A percentile compares a stretch with the other conserved stretches of the same genome.
Evolutionary conservation across 1,140 invertebrate genomes (phyloP).

Genomic region (Neelides sp.): DNA sequence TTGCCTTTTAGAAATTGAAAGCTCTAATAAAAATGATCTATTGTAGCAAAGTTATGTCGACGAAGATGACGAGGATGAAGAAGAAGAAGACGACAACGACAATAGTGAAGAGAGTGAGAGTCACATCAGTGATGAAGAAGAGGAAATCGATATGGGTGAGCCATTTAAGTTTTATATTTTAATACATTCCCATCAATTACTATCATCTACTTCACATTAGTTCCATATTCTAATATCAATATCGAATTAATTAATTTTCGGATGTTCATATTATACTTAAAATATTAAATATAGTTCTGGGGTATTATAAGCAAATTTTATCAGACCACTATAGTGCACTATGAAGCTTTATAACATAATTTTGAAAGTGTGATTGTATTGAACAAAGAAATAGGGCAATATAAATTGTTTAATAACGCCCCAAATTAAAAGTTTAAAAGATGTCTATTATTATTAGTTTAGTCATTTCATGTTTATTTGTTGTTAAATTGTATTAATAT

Average conservation of each 20-base stretch:
- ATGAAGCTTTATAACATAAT: too few species aligned
- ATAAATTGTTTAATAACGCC: too few species aligned
- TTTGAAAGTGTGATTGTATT: too few species aligned
- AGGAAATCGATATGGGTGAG: constrained; percentile 24
- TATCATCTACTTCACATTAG: constrained; percentile 13
- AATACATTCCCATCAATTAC: constrained; percentile 13
- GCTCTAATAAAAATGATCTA: neutral
- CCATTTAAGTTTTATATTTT: too few species aligned
- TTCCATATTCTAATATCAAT: constrained; percentile 10
- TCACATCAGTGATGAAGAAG: constrained; percentile 25
- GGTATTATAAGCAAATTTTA: neutral
- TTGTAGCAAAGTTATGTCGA: neutral
- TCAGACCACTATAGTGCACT: neutral
- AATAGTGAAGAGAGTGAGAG: constrained; percentile 27
- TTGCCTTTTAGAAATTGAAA: neutral
- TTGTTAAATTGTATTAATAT: too few species aligned
- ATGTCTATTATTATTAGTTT: too few species aligned
- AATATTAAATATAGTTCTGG: too few species aligned
- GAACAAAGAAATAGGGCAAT: too few species aligned
- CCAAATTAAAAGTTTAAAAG: too few species aligned
- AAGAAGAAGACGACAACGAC: constrained; percentile 27
- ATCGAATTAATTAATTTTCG: too few species aligned
- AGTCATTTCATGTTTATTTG: too few species aligned
- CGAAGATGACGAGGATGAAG: constrained; percentile 25
- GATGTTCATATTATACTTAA: too few species aligned